Evolutionary conservation across 35 echinoderm and acorn worm genomes (phyloP).

Genomic region (Ophioderma brevispina): DNA sequence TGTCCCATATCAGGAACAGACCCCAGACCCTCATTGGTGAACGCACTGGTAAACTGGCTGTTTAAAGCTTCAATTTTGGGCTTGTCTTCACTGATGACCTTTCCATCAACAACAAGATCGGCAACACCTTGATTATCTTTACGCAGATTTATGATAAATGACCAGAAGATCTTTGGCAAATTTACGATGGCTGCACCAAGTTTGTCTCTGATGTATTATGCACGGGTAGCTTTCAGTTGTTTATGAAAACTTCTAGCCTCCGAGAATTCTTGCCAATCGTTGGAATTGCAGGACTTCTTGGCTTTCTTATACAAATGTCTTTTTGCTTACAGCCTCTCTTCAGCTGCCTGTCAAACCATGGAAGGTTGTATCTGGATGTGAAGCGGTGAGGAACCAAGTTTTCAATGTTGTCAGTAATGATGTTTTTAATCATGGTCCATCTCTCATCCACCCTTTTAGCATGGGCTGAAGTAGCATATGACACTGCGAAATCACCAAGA

Average conservation of each 20-base stretch:
- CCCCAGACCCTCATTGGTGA: not conserved
- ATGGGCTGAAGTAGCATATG: not conserved
- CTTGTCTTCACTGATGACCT: constrained; percentile 22
- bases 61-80: constrained; percentile 31
- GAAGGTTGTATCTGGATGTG: constrained; percentile 6
- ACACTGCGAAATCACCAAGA: not conserved
- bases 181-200: not conserved
- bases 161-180: constrained; percentile 25
- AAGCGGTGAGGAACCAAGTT: constrained; percentile 7
- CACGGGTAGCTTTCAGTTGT: not conserved
- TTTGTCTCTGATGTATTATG: not conserved
- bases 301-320: constrained; percentile 4
- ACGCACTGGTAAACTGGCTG: constrained; percentile 28
- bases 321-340: not conserved
- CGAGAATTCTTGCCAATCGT: not conserved
- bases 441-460: not conserved
- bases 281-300: not conserved
- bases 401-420: constrained; percentile 23
- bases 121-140: constrained; percentile 33
- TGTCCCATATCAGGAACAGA: not conserved
- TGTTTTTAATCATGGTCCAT: constrained; percentile 11
- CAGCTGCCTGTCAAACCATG: constrained; percentile 28
- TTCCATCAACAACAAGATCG: not conserved
- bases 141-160: constrained; percentile 13
- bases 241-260: not conserved